phyloP scores from a whole-genome alignment of 2,888 invertebrate genomes.

The Sinodicranocentrus sp. region DNA sequence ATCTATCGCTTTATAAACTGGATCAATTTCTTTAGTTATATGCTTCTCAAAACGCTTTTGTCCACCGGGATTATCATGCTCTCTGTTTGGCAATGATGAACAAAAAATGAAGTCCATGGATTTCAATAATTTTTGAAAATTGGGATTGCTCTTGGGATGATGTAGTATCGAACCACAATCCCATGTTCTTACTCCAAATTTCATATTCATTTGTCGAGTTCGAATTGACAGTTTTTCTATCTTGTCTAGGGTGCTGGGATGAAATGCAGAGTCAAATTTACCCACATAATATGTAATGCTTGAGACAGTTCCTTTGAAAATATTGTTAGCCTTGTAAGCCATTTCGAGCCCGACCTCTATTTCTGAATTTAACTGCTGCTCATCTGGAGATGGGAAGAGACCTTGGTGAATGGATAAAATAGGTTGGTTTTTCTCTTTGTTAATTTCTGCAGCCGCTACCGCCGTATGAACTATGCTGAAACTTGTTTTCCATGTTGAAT shows the following conservation, averaged over 20 bases:
- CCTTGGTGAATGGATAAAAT: slow-evolving; percentile 38
- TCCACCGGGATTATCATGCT: background rate
- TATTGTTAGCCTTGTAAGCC: slow-evolving; percentile 20
- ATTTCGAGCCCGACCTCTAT: slow-evolving; percentile 36
- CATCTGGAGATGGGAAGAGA: background rate
- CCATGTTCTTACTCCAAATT: slow-evolving; percentile 21
- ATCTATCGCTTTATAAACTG: background rate
- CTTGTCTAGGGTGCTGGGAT: no score
- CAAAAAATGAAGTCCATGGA: slow-evolving; percentile 31
- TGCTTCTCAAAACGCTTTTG: background rate
- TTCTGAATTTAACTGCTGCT: background rate
- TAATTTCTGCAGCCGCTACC: slow-evolving; percentile 40
- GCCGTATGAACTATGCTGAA: slow-evolving; percentile 33
- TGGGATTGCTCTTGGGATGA: background rate
- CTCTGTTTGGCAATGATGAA: background rate
- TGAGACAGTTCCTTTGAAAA: slow-evolving; percentile 13
- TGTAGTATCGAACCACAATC: slow-evolving; percentile 6
- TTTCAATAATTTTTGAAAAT: background rate
- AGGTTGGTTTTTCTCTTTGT: background rate
- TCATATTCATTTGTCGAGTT: background rate
- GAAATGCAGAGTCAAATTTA: no score
- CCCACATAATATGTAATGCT: background rate
- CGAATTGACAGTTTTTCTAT: background rate
- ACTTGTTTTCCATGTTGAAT: background rate
- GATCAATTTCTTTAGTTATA: background rate